Evolutionary conservation across 2,888 invertebrate species (phyloP).

Genomic region (Erebia palarica): DNA sequence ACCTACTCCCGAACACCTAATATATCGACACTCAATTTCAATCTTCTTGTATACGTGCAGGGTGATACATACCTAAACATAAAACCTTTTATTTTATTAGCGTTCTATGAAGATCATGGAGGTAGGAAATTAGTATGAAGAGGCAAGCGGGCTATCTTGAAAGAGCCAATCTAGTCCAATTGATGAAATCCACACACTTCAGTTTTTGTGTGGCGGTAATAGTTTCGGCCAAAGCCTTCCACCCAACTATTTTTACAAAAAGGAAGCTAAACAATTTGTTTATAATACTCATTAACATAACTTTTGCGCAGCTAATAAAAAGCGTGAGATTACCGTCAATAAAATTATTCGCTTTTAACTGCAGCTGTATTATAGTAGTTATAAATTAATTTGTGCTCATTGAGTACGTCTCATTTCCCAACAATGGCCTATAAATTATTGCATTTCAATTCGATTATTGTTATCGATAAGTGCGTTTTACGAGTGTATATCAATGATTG

Average conservation of each 20-base stretch:
- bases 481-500: conserved; percentile 10
- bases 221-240: too few species aligned
- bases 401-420: conserved; percentile 14
- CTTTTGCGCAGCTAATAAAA: conserved; percentile 6
- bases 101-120: too few species aligned
- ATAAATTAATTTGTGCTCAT: conserved; percentile 20
- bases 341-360: conserved; percentile 11
- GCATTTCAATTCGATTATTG: conserved; percentile 38
- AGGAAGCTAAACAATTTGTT: neutral
- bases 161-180: too few species aligned
- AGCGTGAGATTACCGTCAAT: conserved; percentile 1
- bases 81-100: too few species aligned
- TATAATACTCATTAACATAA: neutral
- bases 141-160: too few species aligned
- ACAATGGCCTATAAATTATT: conserved; percentile 17
- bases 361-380: conserved; percentile 21
- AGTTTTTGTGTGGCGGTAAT: too few species aligned
- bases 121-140: too few species aligned
- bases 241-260: too few species aligned
- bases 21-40: neutral
- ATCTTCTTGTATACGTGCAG: too few species aligned
- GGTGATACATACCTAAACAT: too few species aligned
- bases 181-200: too few species aligned
- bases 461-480: conserved; percentile 32
- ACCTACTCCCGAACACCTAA: neutral